Conservation (phyloP, 2,888 invertebrate species). For the Scaptomyza flava region DNA sequence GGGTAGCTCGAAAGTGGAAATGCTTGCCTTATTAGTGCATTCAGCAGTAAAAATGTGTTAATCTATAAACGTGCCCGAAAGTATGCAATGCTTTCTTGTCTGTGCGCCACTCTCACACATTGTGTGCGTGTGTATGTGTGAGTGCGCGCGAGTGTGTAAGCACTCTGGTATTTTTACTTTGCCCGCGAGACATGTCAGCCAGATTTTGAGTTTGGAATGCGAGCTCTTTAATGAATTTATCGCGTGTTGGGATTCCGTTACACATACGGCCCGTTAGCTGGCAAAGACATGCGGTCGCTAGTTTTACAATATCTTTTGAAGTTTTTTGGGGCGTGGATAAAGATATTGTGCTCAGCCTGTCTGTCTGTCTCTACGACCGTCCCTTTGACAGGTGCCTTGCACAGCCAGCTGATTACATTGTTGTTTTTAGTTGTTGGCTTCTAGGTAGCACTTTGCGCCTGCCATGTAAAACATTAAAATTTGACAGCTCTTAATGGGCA, state of each 20-base stretch:
- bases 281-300: constrained; percentile 57
- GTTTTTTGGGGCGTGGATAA: constrained; percentile 49
- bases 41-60: constrained; percentile 79
- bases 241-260: constrained; percentile 76
- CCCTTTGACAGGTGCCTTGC: constrained; percentile 62
- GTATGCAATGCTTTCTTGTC: constrained; percentile 54
- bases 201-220: constrained; percentile 66
- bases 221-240: constrained; percentile 77
- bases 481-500: constrained; percentile 75
- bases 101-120: constrained; percentile 6
- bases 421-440: constrained; percentile 21
- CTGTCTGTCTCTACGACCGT: constrained; percentile 9
- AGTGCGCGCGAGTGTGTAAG: constrained; percentile 31
- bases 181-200: constrained; percentile 73
- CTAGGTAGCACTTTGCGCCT: constrained; percentile 64
- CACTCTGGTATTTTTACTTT: constrained; percentile 68
- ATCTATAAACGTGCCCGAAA: constrained; percentile 76
- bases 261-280: constrained; percentile 67
- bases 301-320: constrained; percentile 61
- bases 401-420: constrained; percentile 52
- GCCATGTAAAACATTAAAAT: constrained; percentile 78
- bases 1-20: constrained; percentile 74
- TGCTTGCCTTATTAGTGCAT: constrained; percentile 80
- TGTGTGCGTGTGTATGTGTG: constrained; percentile 4
- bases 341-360: constrained; percentile 51